These are phyloP conservation scores for Sarcophaga bullata DNA, from an alignment of 1,140 invertebrate genomes.

Conservation along the genomic window DNA sequence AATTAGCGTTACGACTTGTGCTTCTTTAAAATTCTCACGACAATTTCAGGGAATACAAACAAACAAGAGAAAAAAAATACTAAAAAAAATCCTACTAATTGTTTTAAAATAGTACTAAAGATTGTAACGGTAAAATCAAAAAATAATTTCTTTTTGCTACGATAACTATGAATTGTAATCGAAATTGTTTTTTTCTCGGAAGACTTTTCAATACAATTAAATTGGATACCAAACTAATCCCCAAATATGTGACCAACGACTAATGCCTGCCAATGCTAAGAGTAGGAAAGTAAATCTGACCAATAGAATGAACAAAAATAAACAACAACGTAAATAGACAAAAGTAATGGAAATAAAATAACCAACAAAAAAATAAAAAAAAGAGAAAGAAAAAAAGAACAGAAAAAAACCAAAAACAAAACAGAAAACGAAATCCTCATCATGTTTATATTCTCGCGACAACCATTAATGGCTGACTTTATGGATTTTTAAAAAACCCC, in stretches of 20 bases:
- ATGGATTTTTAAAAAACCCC: conserved; percentile 35
- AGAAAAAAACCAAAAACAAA: background rate
- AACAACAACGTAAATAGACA: background rate
- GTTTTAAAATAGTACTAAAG: conserved; percentile 22
- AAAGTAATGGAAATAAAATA: background rate
- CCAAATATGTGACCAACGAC: conserved; percentile 30
- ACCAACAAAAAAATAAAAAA: background rate
- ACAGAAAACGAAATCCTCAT: background rate
- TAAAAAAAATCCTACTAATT: background rate
- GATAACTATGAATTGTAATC: no score
- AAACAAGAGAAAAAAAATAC: background rate
- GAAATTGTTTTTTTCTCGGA: background rate
- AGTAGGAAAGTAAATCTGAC: background rate
- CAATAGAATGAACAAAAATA: background rate
- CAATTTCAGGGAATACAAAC: background rate
- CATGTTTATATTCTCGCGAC: conserved; percentile 25
- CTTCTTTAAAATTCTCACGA: conserved; percentile 21
- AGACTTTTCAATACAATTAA: conserved; percentile 37
- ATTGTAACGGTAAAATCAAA: background rate
- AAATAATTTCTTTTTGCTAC: background rate
- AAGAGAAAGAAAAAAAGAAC: background rate
- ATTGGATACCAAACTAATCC: conserved; percentile 16
- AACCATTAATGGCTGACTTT: conserved; percentile 39
- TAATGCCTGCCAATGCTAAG: background rate
- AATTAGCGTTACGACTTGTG: conserved; percentile 10